Evolutionary conservation across 2,113 vertebrate species (phyloP).

Genomic region (Numida meleagris): DNA sequence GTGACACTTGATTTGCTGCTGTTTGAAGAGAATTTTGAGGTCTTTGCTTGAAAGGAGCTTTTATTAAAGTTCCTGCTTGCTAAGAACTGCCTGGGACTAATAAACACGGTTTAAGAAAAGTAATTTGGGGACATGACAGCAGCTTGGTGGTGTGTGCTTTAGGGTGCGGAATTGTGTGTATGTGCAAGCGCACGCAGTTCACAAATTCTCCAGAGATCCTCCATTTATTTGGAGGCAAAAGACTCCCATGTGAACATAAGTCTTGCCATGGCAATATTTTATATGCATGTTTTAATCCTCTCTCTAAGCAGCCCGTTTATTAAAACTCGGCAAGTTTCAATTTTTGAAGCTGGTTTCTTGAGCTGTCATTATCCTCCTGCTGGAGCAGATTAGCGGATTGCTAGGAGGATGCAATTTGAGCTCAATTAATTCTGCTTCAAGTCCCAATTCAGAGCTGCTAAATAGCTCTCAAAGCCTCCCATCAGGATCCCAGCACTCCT

Average conservation of each 20-base stretch:
- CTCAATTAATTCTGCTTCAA: conserved; percentile 81
- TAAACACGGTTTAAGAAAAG: conserved; percentile 50
- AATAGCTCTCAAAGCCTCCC: conserved; percentile 62
- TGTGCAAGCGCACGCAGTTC: not conserved
- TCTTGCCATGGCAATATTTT: not conserved
- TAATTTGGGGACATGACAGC: conserved; percentile 30
- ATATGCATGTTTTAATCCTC: conserved; percentile 57
- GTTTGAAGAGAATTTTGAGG: conserved; percentile 43
- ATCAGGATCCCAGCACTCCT: not conserved
- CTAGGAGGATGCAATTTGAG: conserved; percentile 77
- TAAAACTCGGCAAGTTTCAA: conserved; percentile 41
- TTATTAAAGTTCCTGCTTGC: conserved; percentile 51
- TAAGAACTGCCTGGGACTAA: conserved; percentile 53
- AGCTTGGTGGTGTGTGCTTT: not conserved
- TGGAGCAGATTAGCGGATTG: conserved; percentile 75
- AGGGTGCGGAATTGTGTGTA: rapidly evolving
- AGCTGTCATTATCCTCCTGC: conserved; percentile 77
- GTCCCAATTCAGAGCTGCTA: conserved; percentile 66
- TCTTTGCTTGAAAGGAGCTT: conserved; percentile 58
- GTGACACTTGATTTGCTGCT: conserved; percentile 36
- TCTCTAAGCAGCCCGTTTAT: conserved; percentile 32
- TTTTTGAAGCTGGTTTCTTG: conserved; percentile 52
- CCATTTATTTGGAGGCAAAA: not conserved
- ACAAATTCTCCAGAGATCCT: conserved; percentile 11
- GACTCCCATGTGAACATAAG: not conserved